A percentile compares a stretch with the other conserved stretches of the same genome.
Conservation (phyloP, 2,113 vertebrate genomes). For the Andinoacara biseriatus region DNA sequence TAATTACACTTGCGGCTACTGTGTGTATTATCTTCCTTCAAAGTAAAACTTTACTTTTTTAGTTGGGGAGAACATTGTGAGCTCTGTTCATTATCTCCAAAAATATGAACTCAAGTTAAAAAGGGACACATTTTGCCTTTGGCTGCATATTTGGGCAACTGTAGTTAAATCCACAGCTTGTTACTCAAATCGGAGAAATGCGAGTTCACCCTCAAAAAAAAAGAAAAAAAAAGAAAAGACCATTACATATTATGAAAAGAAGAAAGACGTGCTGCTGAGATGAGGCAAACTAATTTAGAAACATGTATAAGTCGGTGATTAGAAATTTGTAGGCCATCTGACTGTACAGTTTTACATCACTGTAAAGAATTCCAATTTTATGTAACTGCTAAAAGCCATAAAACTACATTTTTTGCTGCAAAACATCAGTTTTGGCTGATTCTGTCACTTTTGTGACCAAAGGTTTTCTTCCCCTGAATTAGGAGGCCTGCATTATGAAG, state of each 20-base stretch:
- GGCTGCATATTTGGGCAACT: conserved; percentile 39
- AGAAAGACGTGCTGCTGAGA: conserved; percentile 2
- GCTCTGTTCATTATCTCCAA: conserved; percentile 21
- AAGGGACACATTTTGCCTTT: conserved; percentile 33
- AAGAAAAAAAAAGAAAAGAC: neutral
- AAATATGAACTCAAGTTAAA: conserved; percentile 34
- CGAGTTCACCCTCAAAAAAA: neutral
- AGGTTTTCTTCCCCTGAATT: neutral
- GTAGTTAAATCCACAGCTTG: conserved; percentile 22
- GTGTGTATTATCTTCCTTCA: neutral
- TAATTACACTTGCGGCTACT: neutral
- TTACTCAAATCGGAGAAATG: conserved; percentile 12
- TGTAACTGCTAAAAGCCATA: neutral
- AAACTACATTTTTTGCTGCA: neutral
- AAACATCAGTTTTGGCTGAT: neutral
- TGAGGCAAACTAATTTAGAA: conserved; percentile 16
- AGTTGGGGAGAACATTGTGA: conserved; percentile 11
- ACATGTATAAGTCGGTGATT: conserved; percentile 4
- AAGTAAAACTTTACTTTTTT: conserved; percentile 25
- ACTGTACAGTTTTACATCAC: conserved; percentile 11
- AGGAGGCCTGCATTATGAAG: neutral
- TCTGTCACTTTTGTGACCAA: conserved; percentile 6
- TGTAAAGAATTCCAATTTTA: neutral
- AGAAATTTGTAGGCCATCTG: neutral
- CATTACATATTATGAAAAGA: neutral